phyloP scores from a whole-genome alignment of 2,888 invertebrate species.

The Protophormia terraenovae region DNA sequence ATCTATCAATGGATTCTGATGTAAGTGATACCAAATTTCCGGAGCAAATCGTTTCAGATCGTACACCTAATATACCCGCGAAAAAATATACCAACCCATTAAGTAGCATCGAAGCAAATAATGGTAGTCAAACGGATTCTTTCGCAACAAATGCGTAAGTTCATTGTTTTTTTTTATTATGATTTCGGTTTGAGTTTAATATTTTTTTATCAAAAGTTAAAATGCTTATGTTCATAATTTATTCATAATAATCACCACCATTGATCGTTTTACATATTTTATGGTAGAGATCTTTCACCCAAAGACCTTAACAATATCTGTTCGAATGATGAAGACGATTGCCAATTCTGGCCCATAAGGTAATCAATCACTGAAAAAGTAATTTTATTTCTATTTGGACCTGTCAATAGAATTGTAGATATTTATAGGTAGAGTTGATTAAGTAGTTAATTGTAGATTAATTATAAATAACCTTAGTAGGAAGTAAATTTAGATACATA shows the following conservation, averaged over 20 bases:
- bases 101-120: conserved; percentile 76
- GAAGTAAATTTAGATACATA: neutral
- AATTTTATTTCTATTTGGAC: neutral
- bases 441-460: conserved; percentile 1
- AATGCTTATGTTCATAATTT: neutral
- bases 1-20: conserved; percentile 79
- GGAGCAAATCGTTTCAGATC: conserved; percentile 76
- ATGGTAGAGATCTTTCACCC: conserved; percentile 73
- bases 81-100: conserved; percentile 68
- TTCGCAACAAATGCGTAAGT: conserved; percentile 79
- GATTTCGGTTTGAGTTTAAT: conserved; percentile 19
- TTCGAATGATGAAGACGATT: conserved; percentile 79
- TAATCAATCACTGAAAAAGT: conserved; percentile 70
- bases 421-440: neutral
- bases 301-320: conserved; percentile 72
- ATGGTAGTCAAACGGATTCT: conserved; percentile 78
- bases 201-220: neutral
- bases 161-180: neutral
- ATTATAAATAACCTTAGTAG: neutral
- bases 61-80: conserved; percentile 72
- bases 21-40: conserved; percentile 78
- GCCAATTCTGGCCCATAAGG: conserved; percentile 81
- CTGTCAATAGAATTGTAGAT: neutral
- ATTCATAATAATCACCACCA: conserved; percentile 40
- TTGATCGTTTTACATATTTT: conserved; percentile 62